A percentile compares a stretch with the other conserved stretches of the same genome.
Conservation (phyloP, 2,797 vertebrate species). For the Enteromius treurensis region DNA sequence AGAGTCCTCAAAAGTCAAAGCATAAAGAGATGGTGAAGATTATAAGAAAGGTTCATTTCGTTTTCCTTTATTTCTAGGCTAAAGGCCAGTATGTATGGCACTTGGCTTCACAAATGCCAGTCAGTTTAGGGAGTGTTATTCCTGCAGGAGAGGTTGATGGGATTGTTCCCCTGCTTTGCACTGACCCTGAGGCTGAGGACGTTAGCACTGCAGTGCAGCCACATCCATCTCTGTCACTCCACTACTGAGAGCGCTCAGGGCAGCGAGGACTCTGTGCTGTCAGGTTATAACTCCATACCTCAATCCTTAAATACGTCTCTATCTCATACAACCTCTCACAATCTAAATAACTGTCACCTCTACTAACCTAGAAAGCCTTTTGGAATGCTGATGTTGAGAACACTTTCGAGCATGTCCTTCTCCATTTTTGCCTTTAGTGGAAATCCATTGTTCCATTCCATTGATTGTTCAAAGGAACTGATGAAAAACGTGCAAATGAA, state of each 20-base stretch:
- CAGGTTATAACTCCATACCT: conserved; percentile 54
- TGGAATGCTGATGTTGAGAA: conserved; percentile 41
- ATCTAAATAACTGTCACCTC: conserved; percentile 43
- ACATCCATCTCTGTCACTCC: conserved; percentile 62
- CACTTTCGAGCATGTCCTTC: conserved; percentile 2
- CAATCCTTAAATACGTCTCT: conserved; percentile 50
- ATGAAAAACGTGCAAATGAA: neutral
- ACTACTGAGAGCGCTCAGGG: conserved; percentile 37
- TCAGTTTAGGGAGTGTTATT: conserved; percentile 48
- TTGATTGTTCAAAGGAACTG: neutral
- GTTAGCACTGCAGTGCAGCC: conserved; percentile 51
- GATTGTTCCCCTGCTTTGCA: conserved; percentile 59
- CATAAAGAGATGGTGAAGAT: neutral
- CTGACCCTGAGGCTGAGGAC: conserved; percentile 57
- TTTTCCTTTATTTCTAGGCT: conserved; percentile 13
- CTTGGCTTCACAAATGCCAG: conserved; percentile 39
- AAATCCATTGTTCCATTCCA: neutral
- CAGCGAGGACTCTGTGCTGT: conserved; percentile 51
- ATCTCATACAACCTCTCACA: conserved; percentile 44
- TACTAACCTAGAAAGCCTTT: conserved; percentile 12
- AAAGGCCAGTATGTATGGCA: conserved; percentile 33
- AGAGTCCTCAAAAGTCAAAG: neutral
- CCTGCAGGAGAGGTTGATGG: conserved; percentile 58
- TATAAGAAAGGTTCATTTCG: neutral
- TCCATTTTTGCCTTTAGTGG: neutral